Conservation (phyloP, 2,797 vertebrate genomes). For the Cottoperca gobio region DNA sequence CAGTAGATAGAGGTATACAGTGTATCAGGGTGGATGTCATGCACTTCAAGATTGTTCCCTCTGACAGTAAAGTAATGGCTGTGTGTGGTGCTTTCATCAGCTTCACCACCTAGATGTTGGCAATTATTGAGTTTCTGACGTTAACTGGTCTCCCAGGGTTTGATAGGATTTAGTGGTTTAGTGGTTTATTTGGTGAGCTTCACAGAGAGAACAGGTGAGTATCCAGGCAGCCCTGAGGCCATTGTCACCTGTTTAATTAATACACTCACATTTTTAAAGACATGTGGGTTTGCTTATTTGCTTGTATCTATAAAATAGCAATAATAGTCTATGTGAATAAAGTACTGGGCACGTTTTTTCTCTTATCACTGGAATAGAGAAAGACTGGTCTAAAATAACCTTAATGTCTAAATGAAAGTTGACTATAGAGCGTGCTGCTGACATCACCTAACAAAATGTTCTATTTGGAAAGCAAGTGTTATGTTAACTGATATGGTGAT, state of each 20-base stretch:
- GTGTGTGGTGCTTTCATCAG: background rate
- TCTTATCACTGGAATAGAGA: background rate
- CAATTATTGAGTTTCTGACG: background rate
- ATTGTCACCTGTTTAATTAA: background rate
- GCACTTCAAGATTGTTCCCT: background rate
- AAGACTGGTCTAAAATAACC: background rate
- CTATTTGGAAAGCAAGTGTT: background rate
- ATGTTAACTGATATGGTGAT: background rate
- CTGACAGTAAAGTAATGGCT: constrained; percentile 2
- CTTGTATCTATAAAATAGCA: background rate
- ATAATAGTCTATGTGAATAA: no score
- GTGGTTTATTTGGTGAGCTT: background rate
- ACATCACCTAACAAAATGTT: background rate
- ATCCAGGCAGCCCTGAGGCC: background rate
- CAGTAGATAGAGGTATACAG: background rate
- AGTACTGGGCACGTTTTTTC: no score
- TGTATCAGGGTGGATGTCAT: background rate
- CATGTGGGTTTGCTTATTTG: background rate
- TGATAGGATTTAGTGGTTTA: background rate
- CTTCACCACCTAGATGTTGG: background rate
- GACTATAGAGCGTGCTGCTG: background rate
- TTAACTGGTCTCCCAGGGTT: constrained; percentile 3
- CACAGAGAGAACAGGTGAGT: background rate
- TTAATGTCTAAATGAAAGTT: background rate
- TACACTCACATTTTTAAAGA: background rate